These are phyloP conservation scores for Sinhomidia bicolor DNA, from an alignment of 2,888 invertebrate species.

Conservation along the genomic window DNA sequence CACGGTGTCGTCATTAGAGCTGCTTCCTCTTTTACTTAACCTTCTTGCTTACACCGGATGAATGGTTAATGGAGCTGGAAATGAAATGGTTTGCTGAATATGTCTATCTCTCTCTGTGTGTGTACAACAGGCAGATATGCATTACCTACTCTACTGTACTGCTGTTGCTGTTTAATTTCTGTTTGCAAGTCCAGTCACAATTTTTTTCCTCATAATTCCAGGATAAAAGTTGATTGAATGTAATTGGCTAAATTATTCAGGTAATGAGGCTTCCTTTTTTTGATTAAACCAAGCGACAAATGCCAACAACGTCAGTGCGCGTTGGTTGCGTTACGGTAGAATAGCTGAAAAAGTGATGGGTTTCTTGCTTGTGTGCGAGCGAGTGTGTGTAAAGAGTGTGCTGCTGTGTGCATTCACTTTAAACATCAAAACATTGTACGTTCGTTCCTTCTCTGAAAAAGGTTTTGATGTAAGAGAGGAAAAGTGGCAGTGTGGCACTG, in stretches of 20 bases:
- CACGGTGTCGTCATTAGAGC: constrained; percentile 6
- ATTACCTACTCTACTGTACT: too few relatives aligned
- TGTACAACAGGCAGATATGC: not conserved
- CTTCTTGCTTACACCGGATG: constrained; percentile 26
- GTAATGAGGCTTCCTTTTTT: constrained; percentile 69
- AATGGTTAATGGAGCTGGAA: constrained; percentile 23
- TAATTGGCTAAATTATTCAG: constrained; percentile 72
- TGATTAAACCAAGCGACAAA: constrained; percentile 69
- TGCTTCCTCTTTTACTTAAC: constrained; percentile 24
- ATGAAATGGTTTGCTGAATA: not conserved
- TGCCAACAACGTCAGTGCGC: constrained; percentile 54
- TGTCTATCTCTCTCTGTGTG: too few relatives aligned
- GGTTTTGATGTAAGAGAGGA: not conserved
- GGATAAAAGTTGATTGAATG: constrained; percentile 63
- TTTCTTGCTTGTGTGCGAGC: not conserved
- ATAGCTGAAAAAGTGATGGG: constrained; percentile 10
- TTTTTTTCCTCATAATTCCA: constrained; percentile 29
- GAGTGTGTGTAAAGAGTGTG: not conserved
- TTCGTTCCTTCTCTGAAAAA: not conserved
- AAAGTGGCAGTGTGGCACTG: not conserved
- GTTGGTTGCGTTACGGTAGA: constrained; percentile 32
- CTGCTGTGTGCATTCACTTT: too few relatives aligned
- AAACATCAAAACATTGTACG: too few relatives aligned
- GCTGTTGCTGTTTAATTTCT: not conserved
- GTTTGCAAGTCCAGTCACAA: constrained; percentile 8